Percentiles rank a stretch among this genome's conserved stretches.
Evolutionary conservation across 2,888 invertebrate species (phyloP).

Genomic region (Eumerus sabulonum): DNA sequence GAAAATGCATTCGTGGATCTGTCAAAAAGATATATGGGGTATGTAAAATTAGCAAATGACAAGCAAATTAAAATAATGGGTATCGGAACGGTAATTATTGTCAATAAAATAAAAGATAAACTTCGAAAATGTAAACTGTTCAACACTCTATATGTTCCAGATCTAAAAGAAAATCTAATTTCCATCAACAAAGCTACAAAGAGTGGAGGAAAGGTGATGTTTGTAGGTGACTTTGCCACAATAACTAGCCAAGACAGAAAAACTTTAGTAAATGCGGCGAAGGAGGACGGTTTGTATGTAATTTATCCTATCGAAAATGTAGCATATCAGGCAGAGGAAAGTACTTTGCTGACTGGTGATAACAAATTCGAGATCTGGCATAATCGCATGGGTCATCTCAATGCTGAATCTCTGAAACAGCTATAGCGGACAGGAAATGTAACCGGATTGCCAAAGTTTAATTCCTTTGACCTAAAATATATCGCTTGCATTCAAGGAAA

Average conservation of each 20-base stretch:
- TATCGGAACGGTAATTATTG: constrained; percentile 11
- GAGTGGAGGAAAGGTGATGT: background rate
- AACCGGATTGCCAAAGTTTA: constrained; percentile 4
- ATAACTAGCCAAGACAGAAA: background rate
- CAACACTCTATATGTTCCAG: constrained; percentile 18
- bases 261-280: background rate
- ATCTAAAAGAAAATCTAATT: constrained; percentile 9
- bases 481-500: no score
- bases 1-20: background rate
- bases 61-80: constrained; percentile 10
- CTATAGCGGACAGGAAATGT: background rate
- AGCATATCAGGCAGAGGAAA: background rate
- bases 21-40: background rate
- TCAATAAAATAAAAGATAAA: constrained; percentile 2
- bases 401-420: background rate
- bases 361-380: background rate
- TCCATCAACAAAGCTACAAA: constrained; percentile 11
- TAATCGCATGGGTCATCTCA: constrained; percentile 3
- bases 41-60: constrained; percentile 3
- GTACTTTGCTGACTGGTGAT: background rate
- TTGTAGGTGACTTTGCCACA: constrained; percentile 1
- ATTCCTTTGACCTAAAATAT: background rate
- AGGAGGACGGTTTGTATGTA: background rate
- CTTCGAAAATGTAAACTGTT: background rate
- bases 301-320: background rate